Evolutionary conservation across 92 coral and sea anemone species (phyloP), one percentile per base, ranked within the genome.

Genomic region (Parazoanthus atlanticus): DNA sequence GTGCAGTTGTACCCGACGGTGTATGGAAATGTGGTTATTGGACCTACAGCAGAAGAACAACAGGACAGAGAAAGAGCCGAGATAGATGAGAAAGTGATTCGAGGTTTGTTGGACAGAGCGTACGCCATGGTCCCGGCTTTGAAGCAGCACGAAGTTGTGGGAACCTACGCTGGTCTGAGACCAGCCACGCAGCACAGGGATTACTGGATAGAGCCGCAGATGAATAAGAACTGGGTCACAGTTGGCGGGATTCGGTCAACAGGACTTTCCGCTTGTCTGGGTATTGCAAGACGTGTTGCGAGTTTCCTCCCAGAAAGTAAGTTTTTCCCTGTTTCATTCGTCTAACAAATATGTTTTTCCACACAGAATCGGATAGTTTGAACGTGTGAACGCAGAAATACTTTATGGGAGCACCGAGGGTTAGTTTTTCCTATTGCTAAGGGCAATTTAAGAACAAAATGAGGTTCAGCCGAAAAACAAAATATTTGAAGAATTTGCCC

Each of bases 181-280:
- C 97, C 97, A 21, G 97, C 97, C n/a, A 94, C 97, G 3, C 91
- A 94, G 89, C 88, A 90, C 70, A 91, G 79, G 80, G 97, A 94
- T 61, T 94, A 94, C 81, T 93, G 94, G 77, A 91, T 94, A 41
- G 97, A 92, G 29, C 74, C 90, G 34, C 88, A 86, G 21, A 74
- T 74, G 52, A 85, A 79, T 4, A 80, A 87, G 43, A 84, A 89
- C 77, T 94, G 97, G 97, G 77, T 94, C 32, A 89, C 94, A 26
- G 95, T 94, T 23, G 95, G 97, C 52, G 97, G 97, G 28, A 94
- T 94, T n/a, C 78, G 97, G 38, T 94, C 97, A 40, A 94, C 97
- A 7, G 97, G 97, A 11, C 92, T 94, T 4, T 92, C 95, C 65
- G 92, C 97, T 26, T 94, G 94, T 81, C 95, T 94, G 31, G 97